Conservation (phyloP, 35 echinoderm and acorn worm species). For the Apostichopus californicus region DNA sequence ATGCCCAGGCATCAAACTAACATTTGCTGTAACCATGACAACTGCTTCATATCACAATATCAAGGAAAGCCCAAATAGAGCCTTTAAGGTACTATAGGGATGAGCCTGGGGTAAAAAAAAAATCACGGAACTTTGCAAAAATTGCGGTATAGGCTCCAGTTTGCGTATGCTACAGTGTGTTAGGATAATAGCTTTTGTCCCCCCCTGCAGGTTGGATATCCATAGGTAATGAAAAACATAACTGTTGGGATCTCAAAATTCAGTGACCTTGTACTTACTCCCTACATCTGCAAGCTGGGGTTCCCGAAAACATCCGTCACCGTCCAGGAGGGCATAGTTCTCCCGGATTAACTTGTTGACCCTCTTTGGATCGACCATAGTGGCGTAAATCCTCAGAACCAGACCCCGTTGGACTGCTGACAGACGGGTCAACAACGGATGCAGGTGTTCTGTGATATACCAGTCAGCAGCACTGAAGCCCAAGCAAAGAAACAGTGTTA, state of each 20-base stretch:
- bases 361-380: constrained; percentile 21
- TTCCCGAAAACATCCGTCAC: not conserved
- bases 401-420: not conserved
- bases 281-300: constrained; percentile 33
- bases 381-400: constrained; percentile 55
- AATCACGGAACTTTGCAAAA: too few species aligned
- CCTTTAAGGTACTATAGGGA: too few species aligned
- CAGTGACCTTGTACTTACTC: not conserved
- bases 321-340: constrained; percentile 52
- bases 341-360: constrained; percentile 47
- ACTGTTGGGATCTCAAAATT: not conserved
- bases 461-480: constrained; percentile 88
- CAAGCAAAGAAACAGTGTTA: not conserved
- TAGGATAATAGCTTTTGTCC: too few species aligned
- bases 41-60: too few species aligned
- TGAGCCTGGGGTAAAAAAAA: too few species aligned
- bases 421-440: constrained; percentile 38
- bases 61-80: too few species aligned
- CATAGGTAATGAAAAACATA: too few species aligned
- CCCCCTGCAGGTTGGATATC: too few species aligned
- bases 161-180: too few species aligned
- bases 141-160: too few species aligned
- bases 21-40: too few species aligned
- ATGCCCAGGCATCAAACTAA: too few species aligned
- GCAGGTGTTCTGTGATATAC: constrained; percentile 84